phyloP scores from a whole-genome alignment of 2,888 invertebrate genomes.

The Onchidella celtica region DNA sequence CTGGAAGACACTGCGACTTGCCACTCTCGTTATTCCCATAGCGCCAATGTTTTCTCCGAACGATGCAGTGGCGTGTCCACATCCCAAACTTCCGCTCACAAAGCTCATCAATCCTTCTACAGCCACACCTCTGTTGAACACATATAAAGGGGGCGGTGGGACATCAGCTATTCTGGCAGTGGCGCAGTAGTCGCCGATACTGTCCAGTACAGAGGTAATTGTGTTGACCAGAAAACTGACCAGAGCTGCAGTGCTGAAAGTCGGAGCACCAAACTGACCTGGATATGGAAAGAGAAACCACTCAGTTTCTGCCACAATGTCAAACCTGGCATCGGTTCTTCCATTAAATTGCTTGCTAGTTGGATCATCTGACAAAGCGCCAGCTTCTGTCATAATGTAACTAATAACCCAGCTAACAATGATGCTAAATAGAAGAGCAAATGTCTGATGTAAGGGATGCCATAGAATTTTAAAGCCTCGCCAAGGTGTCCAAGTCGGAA shows the following conservation, averaged over 20 bases:
- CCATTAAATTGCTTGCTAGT: slow-evolving; percentile 72
- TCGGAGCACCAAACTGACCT: slow-evolving; percentile 71
- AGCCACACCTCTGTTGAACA: slow-evolving; percentile 87
- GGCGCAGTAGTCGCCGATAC: slow-evolving; percentile 92
- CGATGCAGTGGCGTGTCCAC: slow-evolving; percentile 92
- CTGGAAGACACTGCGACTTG: slow-evolving; percentile 80
- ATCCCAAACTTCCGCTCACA: slow-evolving; percentile 90
- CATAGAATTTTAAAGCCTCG: slow-evolving; percentile 62
- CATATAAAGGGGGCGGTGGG: slow-evolving; percentile 90
- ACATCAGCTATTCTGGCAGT: slow-evolving; percentile 87
- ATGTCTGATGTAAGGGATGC: slow-evolving; percentile 66
- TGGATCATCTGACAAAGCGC: slow-evolving; percentile 78
- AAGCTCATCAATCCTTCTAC: slow-evolving; percentile 91
- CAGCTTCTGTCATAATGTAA: slow-evolving; percentile 65
- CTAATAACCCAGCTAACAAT: slow-evolving; percentile 70
- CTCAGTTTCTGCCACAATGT: slow-evolving; percentile 63
- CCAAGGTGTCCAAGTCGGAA: slow-evolving; percentile 61
- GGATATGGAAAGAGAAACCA: slow-evolving; percentile 83
- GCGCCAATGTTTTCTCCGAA: slow-evolving; percentile 95
- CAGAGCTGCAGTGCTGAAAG: slow-evolving; percentile 64
- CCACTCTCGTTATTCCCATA: slow-evolving; percentile 91
- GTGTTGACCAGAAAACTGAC: slow-evolving; percentile 72
- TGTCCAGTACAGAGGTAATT: slow-evolving; percentile 71
- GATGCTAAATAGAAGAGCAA: slow-evolving; percentile 69
- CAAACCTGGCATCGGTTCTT: slow-evolving; percentile 71